phyloP scores from a whole-genome alignment of 2,888 invertebrate species.

The Nasonia oneida region DNA sequence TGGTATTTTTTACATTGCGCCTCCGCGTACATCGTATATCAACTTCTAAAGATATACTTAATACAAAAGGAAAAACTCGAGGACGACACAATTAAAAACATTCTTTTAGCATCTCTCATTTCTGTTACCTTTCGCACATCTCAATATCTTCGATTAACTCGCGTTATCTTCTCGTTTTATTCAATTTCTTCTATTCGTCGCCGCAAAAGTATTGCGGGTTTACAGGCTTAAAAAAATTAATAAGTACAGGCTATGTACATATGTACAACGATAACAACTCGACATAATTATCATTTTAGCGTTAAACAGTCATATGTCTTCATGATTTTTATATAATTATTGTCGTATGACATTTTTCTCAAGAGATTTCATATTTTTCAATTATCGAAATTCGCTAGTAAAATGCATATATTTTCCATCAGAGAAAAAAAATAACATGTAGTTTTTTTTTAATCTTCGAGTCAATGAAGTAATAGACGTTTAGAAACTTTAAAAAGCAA shows the following conservation, averaged over 20 bases:
- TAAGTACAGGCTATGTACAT: conserved; percentile 79
- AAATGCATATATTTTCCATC: background rate
- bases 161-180: conserved; percentile 56
- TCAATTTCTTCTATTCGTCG: conserved; percentile 49
- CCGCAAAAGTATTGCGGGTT: conserved; percentile 60
- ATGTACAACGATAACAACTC: conserved; percentile 77
- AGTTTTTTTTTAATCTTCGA: background rate
- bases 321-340: conserved; percentile 60
- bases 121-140: conserved; percentile 54
- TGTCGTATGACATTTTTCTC: conserved; percentile 57
- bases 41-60: conserved; percentile 43
- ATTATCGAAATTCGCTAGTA: conserved; percentile 48
- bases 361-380: conserved; percentile 51
- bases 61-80: conserved; percentile 55
- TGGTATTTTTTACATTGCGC: conserved; percentile 52
- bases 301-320: conserved; percentile 64
- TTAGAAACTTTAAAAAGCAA: background rate
- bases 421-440: background rate
- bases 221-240: conserved; percentile 77
- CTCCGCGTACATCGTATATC: conserved; percentile 36
- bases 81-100: conserved; percentile 42
- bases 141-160: conserved; percentile 55
- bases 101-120: conserved; percentile 26
- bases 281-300: conserved; percentile 72
- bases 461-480: background rate